Evolutionary conservation across 2,113 vertebrate genomes (phyloP).

Genomic region (Protobothrops flavoviridis): DNA sequence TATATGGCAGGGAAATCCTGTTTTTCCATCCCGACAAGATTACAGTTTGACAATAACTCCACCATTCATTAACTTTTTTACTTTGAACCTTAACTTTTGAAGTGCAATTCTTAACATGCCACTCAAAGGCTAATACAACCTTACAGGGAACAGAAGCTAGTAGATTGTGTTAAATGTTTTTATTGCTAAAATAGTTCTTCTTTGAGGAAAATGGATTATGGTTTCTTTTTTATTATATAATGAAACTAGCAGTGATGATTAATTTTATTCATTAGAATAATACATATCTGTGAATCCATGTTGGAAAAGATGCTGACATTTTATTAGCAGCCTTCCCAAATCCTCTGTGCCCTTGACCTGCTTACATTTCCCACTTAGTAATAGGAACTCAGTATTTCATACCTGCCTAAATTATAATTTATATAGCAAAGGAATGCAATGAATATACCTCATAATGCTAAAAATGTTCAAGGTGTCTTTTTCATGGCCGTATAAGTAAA

Average conservation of each 20-base stretch:
- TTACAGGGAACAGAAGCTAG: neutral
- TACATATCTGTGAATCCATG: neutral
- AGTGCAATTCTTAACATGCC: neutral
- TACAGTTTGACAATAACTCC: neutral
- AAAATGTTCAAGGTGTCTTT: conserved; percentile 18
- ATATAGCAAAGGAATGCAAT: conserved; percentile 3
- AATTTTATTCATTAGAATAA: neutral
- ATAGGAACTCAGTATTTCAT: conserved; percentile 21
- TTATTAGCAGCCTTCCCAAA: neutral
- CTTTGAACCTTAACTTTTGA: neutral
- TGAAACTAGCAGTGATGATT: neutral
- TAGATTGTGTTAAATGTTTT: neutral
- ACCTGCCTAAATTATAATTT: conserved; percentile 25
- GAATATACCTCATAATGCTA: conserved; percentile 13
- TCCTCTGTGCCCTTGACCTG: conserved; percentile 16
- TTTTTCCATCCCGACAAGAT: neutral
- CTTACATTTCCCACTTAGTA: neutral
- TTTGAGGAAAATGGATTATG: neutral
- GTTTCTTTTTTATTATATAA: neutral
- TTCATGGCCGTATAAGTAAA: neutral
- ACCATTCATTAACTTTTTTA: neutral
- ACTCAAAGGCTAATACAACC: neutral
- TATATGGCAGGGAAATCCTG: neutral
- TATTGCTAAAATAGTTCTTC: neutral
- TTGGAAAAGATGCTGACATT: neutral